These are phyloP conservation scores for Thaumatotibia leucotreta DNA, from an alignment of 1,140 invertebrate species.

Conservation along the genomic window DNA sequence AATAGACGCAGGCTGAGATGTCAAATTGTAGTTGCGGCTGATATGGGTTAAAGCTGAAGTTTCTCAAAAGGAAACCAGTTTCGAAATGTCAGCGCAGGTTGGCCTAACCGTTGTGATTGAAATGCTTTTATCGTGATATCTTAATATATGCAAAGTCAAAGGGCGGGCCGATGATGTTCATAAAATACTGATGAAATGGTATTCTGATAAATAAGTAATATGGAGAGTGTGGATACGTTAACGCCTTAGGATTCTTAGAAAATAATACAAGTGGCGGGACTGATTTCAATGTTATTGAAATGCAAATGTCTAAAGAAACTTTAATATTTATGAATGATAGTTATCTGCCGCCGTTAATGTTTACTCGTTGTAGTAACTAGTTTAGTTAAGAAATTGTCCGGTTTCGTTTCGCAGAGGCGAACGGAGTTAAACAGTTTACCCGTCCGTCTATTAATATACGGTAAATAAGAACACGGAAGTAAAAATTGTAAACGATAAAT, in stretches of 20 bases:
- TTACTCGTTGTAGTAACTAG: conserved; percentile 4
- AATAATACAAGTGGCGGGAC: too few species aligned
- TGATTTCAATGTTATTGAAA: neutral
- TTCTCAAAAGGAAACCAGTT: conserved; percentile 35
- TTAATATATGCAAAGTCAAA: conserved; percentile 30
- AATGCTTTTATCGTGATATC: conserved; percentile 34
- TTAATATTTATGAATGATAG: conserved; percentile 25
- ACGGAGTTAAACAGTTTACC: neutral
- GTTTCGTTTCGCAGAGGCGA: neutral
- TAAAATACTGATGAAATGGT: conserved; percentile 22
- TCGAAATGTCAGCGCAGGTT: conserved; percentile 32
- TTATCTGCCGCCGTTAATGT: conserved; percentile 14
- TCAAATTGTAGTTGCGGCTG: conserved; percentile 20
- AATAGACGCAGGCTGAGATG: conserved; percentile 19
- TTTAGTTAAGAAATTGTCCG: conserved; percentile 6
- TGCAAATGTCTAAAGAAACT: neutral
- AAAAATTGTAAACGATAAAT: conserved; percentile 14
- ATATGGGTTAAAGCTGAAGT: conserved; percentile 28
- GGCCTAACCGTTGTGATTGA: conserved; percentile 30
- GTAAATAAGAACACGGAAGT: conserved; percentile 18
- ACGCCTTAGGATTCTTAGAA: neutral
- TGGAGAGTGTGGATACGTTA: neutral
- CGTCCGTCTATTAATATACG: conserved; percentile 17
- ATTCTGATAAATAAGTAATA: neutral
- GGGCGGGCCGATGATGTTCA: conserved; percentile 17